Conservation (phyloP, 2,888 invertebrate species). For the Phragmatobia fuliginosa region DNA sequence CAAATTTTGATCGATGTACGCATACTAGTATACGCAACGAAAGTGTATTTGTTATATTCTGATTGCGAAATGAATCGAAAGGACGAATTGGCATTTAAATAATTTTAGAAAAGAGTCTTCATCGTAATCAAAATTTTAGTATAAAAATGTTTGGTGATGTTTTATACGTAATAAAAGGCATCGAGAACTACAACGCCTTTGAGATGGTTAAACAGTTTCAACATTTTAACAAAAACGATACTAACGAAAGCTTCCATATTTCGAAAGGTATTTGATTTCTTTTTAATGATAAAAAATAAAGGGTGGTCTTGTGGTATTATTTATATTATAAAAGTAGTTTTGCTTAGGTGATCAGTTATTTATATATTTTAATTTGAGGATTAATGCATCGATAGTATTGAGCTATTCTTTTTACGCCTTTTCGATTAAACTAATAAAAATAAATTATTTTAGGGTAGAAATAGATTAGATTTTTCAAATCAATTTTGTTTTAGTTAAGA, state of each 20-base stretch:
- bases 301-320: constrained; percentile 50
- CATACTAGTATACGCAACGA: not conserved
- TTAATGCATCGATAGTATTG: constrained; percentile 26
- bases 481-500: constrained; percentile 65
- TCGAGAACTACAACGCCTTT: not conserved
- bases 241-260: constrained; percentile 36
- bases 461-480: constrained; percentile 61
- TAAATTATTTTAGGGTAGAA: constrained; percentile 68
- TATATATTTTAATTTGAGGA: constrained; percentile 29
- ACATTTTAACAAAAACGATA: constrained; percentile 14
- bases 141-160: constrained; percentile 1
- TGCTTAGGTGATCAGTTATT: constrained; percentile 51
- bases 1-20: not conserved
- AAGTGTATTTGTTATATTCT: not conserved
- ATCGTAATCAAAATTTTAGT: not conserved
- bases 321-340: constrained; percentile 42
- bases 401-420: constrained; percentile 64
- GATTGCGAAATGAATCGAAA: not conserved
- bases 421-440: constrained; percentile 65
- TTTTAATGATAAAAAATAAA: constrained; percentile 29
- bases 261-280: constrained; percentile 21
- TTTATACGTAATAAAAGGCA: constrained; percentile 2
- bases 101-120: not conserved
- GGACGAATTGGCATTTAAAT: too few species aligned
- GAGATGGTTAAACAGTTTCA: constrained; percentile 13